Conservation (phyloP, 2,113 vertebrate genomes). For the Eurypyga helias region DNA sequence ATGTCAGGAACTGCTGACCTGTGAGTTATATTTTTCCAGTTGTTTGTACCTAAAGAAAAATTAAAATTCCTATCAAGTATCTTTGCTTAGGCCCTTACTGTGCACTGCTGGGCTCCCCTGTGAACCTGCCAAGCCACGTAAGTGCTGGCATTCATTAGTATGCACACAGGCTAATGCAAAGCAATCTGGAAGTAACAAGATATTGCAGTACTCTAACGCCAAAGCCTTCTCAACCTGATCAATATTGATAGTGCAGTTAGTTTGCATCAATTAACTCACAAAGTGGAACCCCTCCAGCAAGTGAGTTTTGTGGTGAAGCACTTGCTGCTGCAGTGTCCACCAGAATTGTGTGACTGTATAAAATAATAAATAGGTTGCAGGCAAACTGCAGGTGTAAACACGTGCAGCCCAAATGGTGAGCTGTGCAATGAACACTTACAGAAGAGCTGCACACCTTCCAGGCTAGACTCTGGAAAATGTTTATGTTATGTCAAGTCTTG, state of each 20-base stretch:
- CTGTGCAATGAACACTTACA: background rate
- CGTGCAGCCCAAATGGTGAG: background rate
- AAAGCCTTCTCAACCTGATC: background rate
- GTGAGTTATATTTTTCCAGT: background rate
- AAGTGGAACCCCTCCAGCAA: background rate
- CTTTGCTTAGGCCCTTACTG: background rate
- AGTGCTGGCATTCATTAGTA: background rate
- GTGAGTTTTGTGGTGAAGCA: fast-evolving
- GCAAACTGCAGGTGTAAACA: background rate
- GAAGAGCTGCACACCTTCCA: background rate
- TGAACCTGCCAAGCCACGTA: background rate
- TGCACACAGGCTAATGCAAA: background rate
- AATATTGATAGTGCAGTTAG: background rate
- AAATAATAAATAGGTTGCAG: background rate
- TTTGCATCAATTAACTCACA: background rate
- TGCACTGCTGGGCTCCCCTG: background rate
- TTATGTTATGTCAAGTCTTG: background rate
- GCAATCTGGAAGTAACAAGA: background rate
- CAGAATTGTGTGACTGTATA: fast-evolving
- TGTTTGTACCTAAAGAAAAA: background rate
- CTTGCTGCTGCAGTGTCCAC: background rate
- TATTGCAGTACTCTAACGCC: background rate
- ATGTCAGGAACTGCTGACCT: background rate
- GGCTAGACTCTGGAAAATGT: background rate
- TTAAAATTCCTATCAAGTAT: background rate